These are phyloP conservation scores for Lates calcarifer DNA, from an alignment of 2,113 vertebrate genomes.

Conservation along the genomic window DNA sequence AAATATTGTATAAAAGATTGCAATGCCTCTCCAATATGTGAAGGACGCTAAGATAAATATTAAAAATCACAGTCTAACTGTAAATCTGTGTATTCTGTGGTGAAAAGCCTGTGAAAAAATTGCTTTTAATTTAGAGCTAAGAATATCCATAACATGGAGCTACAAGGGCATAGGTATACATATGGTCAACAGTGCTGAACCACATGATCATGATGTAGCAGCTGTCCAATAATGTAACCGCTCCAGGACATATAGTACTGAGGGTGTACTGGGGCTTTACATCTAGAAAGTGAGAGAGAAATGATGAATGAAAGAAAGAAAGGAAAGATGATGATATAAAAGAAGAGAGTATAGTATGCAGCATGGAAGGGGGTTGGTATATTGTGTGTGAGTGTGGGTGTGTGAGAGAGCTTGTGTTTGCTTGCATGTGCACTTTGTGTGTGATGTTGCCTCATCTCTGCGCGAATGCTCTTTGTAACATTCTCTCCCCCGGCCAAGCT, in stretches of 20 bases:
- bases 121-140: neutral
- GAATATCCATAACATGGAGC: neutral
- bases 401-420: neutral
- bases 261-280: neutral
- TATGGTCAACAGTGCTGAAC: constrained; percentile 7
- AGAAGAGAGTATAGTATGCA: constrained; percentile 9
- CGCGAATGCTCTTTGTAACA: constrained; percentile 21
- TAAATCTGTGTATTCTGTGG: neutral
- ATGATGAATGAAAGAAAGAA: neutral
- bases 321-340: constrained; percentile 9
- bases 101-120: neutral
- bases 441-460: constrained; percentile 23
- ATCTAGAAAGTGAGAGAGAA: neutral
- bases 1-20: constrained; percentile 1
- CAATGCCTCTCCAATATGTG: neutral
- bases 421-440: neutral
- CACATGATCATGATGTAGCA: constrained; percentile 26
- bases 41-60: neutral
- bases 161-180: neutral
- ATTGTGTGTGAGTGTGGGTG: neutral
- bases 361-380: neutral
- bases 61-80: neutral
- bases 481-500: constrained; percentile 39
- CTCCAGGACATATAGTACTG: neutral
- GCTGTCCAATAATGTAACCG: neutral